Evolutionary conservation across 2,113 vertebrate genomes (phyloP).

Genomic region (Delphinapterus leucas): DNA sequence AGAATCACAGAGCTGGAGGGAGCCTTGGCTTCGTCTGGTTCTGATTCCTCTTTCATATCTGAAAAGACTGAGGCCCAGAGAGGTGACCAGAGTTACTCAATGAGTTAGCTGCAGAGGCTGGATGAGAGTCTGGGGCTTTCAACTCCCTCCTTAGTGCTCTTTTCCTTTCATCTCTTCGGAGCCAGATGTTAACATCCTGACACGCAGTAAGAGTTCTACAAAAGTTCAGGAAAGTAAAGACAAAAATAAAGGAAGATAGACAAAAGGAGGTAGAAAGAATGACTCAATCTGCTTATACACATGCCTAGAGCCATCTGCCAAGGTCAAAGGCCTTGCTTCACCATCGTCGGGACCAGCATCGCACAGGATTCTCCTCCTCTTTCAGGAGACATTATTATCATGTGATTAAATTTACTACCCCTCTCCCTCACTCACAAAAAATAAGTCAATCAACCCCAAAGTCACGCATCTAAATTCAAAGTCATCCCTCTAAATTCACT

Average conservation of each 20-base stretch:
- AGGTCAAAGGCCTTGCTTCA: not conserved
- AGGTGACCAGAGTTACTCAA: not conserved
- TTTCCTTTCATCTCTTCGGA: not conserved
- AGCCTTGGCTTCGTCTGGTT: not conserved
- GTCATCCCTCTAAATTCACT: not conserved
- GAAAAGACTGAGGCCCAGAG: not conserved
- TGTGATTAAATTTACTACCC: not conserved
- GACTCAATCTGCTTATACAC: not conserved
- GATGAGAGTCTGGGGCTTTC: not conserved
- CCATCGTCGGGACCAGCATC: rapidly evolving
- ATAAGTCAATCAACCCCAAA: not conserved
- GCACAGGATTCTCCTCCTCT: not conserved
- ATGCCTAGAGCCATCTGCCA: no score
- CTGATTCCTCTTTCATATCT: not conserved
- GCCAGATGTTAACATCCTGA: not conserved
- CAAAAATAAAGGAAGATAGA: not conserved
- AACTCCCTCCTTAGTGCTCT: not conserved
- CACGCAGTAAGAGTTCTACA: not conserved
- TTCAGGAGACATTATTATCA: not conserved
- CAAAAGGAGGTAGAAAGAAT: not conserved
- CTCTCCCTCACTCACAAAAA: not conserved
- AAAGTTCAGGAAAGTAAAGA: not conserved
- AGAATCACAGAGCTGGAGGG: not conserved
- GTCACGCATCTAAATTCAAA: not conserved
- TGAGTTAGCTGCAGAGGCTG: not conserved